Evolutionary conservation across 1,140 invertebrate genomes (phyloP), one percentile per base, ranked within the genome.

Genomic region (Gerris buenoi): DNA sequence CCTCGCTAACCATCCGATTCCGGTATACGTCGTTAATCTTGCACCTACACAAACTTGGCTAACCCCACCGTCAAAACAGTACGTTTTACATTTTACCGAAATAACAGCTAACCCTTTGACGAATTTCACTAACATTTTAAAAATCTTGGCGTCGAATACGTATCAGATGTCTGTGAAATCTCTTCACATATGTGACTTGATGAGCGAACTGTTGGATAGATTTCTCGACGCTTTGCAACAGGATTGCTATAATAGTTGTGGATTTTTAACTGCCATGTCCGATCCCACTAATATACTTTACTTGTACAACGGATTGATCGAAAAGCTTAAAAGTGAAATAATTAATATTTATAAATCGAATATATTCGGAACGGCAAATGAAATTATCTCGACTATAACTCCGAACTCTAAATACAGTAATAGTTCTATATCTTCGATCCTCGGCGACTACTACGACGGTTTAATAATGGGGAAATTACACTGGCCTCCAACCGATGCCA

Each of bases 181-280:
- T 15, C 27, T 66, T 27, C 58, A 61, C 15, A 33, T 67, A 2
- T 60, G 46, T n/a, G 29, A 27, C n/a, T 14, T 67, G 3, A 46
- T 67, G 15, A 63, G 66, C 65, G 25, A 64, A 13, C 18, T 62
- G 5, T 22, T 59, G 18, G 65, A 69, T 26, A 67, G 63, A 62
- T 69, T 69, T 22, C 28, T 69, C n/a, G 68, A 69, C 57, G 33
- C 57, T 22, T 25, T 69, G n/a, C 66, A 60, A 22, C 63, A 67
- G 63, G 65, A 67, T 61, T 46, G 26, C 14, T 69, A 61, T 57
- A n/a, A 67, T 59, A 23, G 65, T 63, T 61, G 65, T 25, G 33
- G 58, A 27, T 29, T 69, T 26, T 26, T 27, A 15, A 29, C 33
- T n/a, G 27, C 27, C 25, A 27, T 67, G 13, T 33, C 57, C 14